Base-by-base conservation (phyloP, 2,888 invertebrate genomes). In the Eupithecia subumbrata region DNA sequence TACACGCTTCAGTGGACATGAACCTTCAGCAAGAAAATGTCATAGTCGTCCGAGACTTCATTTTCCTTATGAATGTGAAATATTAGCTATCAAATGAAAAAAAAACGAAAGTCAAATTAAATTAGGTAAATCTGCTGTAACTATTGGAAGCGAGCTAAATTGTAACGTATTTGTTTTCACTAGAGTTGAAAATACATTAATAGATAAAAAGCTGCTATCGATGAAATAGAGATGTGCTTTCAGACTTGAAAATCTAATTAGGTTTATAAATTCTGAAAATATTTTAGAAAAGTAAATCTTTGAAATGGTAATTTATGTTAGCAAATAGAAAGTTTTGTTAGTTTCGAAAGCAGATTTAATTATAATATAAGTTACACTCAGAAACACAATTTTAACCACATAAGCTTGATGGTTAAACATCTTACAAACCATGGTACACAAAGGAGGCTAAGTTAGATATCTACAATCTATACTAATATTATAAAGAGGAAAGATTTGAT, bases 31-130 rank as follows among this genome's bases (percentile, higher is more conserved):
- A 40, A 73, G 73, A 73, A 77, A 75, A 75, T 77, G 75, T 74
- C 76, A 77, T 71, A 76, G 71, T 72, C 75, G 72, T 71, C 74
- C 56, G 70, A 74, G 74, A 75, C 77, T 79, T 81, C 76, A 79
- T 80, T 81, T 80, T 80, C 78, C 76, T 79, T 79, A 77, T 76
- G 73, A 81, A 81, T 79, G 80, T 79, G 75, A 81, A 79, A 79
- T 81, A 81, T 79, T 79, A 81, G 77, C 79, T 77, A 81, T 80
- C 77, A 79, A 80, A 81, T 80, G 77, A 79, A 73, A 76, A 52
- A 37, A 22, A 79, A 80, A 81, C 76, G 76, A 76, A 77, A 64
- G 71, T 77, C 74, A 73, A 79, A 75, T 78, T 78, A 79, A 80
- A 80, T 81, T 80, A n/a, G n/a, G n/a, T n/a, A 75, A 78, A 79